phyloP scores from a whole-genome alignment of 1,140 invertebrate species.

The Ooceraea biroi region DNA sequence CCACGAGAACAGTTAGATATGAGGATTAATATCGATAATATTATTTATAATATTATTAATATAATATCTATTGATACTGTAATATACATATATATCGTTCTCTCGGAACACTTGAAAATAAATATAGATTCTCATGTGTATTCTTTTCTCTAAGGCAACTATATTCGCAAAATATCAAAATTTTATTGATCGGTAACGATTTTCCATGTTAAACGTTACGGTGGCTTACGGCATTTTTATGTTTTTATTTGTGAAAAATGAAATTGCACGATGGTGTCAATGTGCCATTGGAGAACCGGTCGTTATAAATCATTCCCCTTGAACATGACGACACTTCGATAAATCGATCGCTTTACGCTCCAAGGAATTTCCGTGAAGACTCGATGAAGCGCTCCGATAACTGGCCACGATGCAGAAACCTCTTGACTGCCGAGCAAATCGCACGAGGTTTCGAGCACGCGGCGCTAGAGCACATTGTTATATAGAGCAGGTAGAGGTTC shows the following conservation, averaged over 20 bases:
- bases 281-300: constrained; percentile 75
- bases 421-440: background rate
- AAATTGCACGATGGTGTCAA: constrained; percentile 69
- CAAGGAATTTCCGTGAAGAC: constrained; percentile 41
- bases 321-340: constrained; percentile 33
- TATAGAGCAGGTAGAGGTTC: background rate
- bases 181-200: background rate
- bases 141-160: too few species aligned
- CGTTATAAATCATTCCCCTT: constrained; percentile 69
- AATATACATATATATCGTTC: background rate
- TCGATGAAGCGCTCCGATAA: constrained; percentile 35
- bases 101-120: too few species aligned
- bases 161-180: background rate
- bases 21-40: background rate
- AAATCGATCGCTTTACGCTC: constrained; percentile 45
- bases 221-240: too few species aligned
- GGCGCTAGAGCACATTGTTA: background rate
- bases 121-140: too few species aligned
- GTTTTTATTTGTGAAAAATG: too few species aligned
- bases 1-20: constrained; percentile 15
- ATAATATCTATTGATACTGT: background rate
- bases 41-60: too few species aligned
- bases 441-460: background rate
- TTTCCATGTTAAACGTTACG: too few species aligned
- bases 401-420: constrained; percentile 36